These are phyloP conservation scores for Amphibalanus amphitrite DNA, from an alignment of 1,140 invertebrate species.

Conservation along the genomic window DNA sequence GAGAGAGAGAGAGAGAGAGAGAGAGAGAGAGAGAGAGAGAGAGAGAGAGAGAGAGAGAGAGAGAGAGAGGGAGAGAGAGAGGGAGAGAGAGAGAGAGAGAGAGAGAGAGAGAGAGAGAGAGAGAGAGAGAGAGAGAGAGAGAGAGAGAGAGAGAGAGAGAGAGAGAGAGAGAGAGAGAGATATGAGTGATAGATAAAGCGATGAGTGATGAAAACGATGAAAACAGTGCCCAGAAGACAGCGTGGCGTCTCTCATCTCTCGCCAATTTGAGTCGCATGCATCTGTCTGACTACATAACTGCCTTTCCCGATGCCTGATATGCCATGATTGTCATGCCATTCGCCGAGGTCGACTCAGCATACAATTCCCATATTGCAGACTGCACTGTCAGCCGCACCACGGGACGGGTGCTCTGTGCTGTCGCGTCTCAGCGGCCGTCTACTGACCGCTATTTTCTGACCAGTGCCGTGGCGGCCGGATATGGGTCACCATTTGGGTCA, in stretches of 20 bases:
- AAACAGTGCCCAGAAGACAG: neutral
- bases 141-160: slow-evolving; percentile 1
- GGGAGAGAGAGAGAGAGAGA: neutral
- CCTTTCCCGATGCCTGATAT: neutral
- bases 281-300: neutral
- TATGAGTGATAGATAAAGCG: neutral
- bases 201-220: neutral
- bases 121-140: slow-evolving; percentile 1
- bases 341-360: too few species aligned
- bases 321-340: too few species aligned
- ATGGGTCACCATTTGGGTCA: neutral
- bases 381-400: neutral
- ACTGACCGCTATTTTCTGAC: neutral
- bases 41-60: neutral
- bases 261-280: neutral
- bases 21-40: slow-evolving; percentile 1
- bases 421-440: neutral
- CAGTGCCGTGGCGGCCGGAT: too few species aligned
- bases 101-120: slow-evolving; percentile 5
- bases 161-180: too few species aligned
- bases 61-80: neutral
- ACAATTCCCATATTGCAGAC: too few species aligned
- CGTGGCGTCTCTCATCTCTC: too few species aligned
- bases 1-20: slow-evolving; percentile 4
- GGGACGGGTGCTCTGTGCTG: too few species aligned